Conservation (phyloP, 2,113 vertebrate genomes). For the Catharus minimus region DNA sequence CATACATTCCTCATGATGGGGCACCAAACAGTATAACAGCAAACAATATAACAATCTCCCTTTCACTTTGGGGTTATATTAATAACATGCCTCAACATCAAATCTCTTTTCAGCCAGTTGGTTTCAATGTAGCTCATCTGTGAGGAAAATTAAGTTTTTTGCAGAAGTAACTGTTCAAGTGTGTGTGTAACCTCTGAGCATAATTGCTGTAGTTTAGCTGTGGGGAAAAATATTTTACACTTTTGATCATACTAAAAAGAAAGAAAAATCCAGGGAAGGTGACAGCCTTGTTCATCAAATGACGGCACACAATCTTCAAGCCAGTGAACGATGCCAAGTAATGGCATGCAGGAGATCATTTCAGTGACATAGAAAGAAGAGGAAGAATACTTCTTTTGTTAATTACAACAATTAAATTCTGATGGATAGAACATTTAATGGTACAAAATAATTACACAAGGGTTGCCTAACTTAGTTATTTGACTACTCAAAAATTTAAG, state of each 20-base stretch:
- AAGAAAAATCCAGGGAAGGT: background rate
- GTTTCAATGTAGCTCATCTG: background rate
- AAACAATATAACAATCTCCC: background rate
- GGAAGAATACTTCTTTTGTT: conserved; percentile 39
- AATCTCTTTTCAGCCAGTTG: background rate
- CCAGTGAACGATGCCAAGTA: background rate
- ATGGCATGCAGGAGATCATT: conserved; percentile 38
- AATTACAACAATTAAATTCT: conserved; percentile 64
- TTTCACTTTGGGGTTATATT: background rate
- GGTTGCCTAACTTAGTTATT: background rate
- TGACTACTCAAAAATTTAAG: conserved; percentile 27
- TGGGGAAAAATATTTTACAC: background rate
- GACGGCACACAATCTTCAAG: conserved; percentile 1
- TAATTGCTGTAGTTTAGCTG: background rate
- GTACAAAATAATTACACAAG: conserved; percentile 52
- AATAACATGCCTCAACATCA: background rate
- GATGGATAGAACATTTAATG: conserved; percentile 42
- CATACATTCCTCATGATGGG: background rate
- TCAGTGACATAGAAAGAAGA: conserved; percentile 10
- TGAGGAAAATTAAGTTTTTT: background rate
- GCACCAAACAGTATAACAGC: background rate
- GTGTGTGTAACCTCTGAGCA: background rate
- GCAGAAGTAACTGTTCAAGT: background rate
- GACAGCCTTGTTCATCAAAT: conserved; percentile 28
- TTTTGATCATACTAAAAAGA: conserved; percentile 9